These are phyloP conservation scores for Andrena hattorfiana DNA, from an alignment of 2,888 invertebrate species.

Conservation along the genomic window DNA sequence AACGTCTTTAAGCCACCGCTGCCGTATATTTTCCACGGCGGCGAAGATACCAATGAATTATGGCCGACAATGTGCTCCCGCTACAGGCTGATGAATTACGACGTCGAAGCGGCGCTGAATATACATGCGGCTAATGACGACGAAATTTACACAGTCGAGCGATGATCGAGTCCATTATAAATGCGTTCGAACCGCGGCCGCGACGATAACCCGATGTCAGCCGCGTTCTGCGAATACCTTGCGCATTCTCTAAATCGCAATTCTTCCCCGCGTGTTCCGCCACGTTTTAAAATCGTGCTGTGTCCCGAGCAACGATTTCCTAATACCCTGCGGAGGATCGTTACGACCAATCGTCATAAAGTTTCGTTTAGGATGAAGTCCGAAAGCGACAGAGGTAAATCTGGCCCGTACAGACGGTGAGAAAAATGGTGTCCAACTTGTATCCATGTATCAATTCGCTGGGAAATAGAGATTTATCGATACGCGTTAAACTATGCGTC, in stretches of 20 bases:
- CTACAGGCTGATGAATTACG: conserved; percentile 70
- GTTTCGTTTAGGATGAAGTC: neutral
- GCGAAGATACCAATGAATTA: conserved; percentile 71
- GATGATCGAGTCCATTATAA: conserved; percentile 69
- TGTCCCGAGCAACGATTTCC: neutral
- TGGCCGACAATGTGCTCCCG: conserved; percentile 66
- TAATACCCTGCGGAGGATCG: neutral
- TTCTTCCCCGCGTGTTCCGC: conserved; percentile 4
- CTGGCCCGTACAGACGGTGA: neutral
- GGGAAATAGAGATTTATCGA: neutral
- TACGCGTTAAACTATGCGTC: neutral
- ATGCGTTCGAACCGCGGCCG: conserved; percentile 60
- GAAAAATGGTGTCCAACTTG: conserved; percentile 3
- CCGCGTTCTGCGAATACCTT: conserved; percentile 44
- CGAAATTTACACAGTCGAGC: conserved; percentile 68
- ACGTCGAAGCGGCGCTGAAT: conserved; percentile 63
- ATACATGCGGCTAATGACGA: conserved; percentile 71
- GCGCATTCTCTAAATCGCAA: conserved; percentile 22
- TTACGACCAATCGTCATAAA: neutral
- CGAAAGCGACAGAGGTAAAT: conserved; percentile 2
- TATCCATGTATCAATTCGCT: conserved; percentile 11
- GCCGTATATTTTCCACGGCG: conserved; percentile 21
- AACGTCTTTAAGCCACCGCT: conserved; percentile 22
- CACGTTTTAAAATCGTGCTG: conserved; percentile 3
- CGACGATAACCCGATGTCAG: conserved; percentile 36